phyloP scores from a whole-genome alignment of 2,113 vertebrate genomes.

The Carettochelys insculpta region DNA sequence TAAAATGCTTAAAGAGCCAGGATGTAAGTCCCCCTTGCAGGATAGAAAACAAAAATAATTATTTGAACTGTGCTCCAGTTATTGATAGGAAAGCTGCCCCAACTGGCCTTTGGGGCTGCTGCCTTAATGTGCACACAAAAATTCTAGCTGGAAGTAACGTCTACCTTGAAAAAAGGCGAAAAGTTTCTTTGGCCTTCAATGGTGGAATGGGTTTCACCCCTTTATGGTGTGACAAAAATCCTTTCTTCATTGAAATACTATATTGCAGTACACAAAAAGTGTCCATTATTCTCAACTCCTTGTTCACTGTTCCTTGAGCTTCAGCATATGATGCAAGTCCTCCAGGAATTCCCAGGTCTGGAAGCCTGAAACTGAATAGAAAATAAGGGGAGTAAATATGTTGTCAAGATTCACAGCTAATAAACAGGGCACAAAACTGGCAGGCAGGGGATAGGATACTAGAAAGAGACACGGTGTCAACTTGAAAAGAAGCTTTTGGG shows the following conservation, averaged over 20 bases:
- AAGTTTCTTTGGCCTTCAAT: constrained; percentile 18
- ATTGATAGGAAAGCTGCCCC: constrained; percentile 42
- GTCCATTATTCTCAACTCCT: not conserved
- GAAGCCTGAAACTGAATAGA: constrained; percentile 64
- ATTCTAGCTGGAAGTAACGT: constrained; percentile 31
- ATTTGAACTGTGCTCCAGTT: not conserved
- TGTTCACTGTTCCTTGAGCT: rapidly evolving
- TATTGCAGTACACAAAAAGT: rapidly evolving
- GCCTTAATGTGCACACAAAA: constrained; percentile 49
- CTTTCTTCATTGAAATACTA: not conserved
- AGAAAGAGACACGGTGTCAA: constrained; percentile 58
- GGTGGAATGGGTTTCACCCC: not conserved
- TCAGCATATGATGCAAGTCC: not conserved
- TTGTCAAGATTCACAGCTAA: constrained; percentile 61
- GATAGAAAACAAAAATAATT: constrained; percentile 24
- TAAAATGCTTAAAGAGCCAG: not conserved
- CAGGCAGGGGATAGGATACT: constrained; percentile 41
- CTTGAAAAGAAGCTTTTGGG: constrained; percentile 62
- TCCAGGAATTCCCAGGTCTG: constrained; percentile 38
- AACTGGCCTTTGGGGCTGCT: not conserved
- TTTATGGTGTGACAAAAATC: not conserved
- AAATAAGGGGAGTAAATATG: constrained; percentile 68
- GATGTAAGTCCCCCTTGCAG: not conserved
- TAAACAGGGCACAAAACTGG: constrained; percentile 4
- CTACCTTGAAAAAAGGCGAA: not conserved